A percentile compares a stretch with the other conserved stretches of the same genome.
Conservation (phyloP, 92 coral and sea anemone species). For the Parazoanthus atlanticus region DNA sequence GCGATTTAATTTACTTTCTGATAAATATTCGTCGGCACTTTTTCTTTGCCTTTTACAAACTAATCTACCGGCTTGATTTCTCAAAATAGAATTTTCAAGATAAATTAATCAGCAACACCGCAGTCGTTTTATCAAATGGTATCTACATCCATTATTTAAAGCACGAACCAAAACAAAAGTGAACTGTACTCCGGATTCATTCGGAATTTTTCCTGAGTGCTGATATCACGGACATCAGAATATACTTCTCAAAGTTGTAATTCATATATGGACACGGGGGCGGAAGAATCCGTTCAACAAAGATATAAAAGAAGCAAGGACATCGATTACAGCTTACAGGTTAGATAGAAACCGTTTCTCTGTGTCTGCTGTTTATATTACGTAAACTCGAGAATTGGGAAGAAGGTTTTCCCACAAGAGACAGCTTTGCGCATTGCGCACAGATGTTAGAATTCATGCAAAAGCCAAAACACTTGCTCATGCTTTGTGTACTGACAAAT, state of each 20-base stretch:
- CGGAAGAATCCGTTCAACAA: not conserved
- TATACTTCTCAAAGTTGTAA: not conserved
- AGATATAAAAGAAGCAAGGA: not conserved
- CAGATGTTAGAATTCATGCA: not conserved
- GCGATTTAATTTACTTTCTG: no score
- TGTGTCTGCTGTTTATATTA: not conserved
- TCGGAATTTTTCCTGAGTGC: not conserved
- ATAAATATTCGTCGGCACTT: not conserved
- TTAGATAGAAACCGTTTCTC: not conserved
- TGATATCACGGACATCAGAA: constrained; percentile 5
- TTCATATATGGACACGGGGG: not conserved
- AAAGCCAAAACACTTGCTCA: not conserved
- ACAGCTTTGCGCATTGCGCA: not conserved
- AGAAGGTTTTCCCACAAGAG: not conserved
- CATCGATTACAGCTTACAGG: not conserved
- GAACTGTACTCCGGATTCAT: not conserved
- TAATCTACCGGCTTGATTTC: not conserved
- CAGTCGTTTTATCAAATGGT: not conserved
- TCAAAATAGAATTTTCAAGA: not conserved
- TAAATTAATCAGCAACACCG: not conserved
- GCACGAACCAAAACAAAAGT: constrained; percentile 1
- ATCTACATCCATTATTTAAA: constrained; percentile 15
- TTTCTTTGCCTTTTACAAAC: not conserved
- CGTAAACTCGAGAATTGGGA: not conserved
- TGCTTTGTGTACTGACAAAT: not conserved